A percentile compares a stretch with the other conserved stretches of the same genome.
Evolutionary conservation across 1,140 invertebrate species (phyloP).

Genomic region (Paralvinella palmiformis): DNA sequence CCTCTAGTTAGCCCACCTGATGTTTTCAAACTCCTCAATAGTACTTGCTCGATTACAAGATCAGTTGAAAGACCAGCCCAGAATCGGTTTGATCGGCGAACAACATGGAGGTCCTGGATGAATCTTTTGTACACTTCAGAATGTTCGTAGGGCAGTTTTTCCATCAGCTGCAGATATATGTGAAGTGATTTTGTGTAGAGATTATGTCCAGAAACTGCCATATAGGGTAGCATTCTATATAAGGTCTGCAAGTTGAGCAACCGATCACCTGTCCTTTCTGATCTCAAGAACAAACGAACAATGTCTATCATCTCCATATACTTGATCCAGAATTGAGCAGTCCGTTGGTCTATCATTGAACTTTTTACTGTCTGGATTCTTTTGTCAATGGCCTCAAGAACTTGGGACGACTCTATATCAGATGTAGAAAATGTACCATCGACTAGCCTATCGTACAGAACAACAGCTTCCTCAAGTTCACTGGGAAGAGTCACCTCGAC

Average conservation of each 20-base stretch:
- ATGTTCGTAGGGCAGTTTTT: not conserved
- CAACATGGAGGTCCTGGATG: no score
- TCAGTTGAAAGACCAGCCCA: slow-evolving; percentile 9
- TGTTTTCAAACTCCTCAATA: slow-evolving; percentile 6
- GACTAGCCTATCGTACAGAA: not conserved
- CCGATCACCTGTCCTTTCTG: slow-evolving; percentile 43
- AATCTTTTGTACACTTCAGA: no score
- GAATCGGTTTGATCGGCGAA: not conserved
- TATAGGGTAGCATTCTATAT: slow-evolving; percentile 2
- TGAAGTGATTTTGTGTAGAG: slow-evolving; percentile 4
- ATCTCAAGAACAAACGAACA: slow-evolving; percentile 42
- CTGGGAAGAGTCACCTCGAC: not conserved
- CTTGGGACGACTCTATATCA: slow-evolving; percentile 3
- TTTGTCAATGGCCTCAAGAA: slow-evolving; percentile 5
- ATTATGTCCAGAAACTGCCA: slow-evolving; percentile 4
- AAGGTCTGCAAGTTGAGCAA: slow-evolving; percentile 29
- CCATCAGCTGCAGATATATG: slow-evolving; percentile 7
- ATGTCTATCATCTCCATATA: slow-evolving; percentile 37
- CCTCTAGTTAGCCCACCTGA: slow-evolving; percentile 7
- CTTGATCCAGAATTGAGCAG: slow-evolving; percentile 26
- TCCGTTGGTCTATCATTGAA: slow-evolving; percentile 19
- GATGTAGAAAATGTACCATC: not conserved
- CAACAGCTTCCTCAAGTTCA: not conserved
- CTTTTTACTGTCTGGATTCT: slow-evolving; percentile 20
- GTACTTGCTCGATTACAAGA: slow-evolving; percentile 8